These are phyloP conservation scores for Neria commutata DNA, from an alignment of 2,888 invertebrate genomes.

Conservation along the genomic window DNA sequence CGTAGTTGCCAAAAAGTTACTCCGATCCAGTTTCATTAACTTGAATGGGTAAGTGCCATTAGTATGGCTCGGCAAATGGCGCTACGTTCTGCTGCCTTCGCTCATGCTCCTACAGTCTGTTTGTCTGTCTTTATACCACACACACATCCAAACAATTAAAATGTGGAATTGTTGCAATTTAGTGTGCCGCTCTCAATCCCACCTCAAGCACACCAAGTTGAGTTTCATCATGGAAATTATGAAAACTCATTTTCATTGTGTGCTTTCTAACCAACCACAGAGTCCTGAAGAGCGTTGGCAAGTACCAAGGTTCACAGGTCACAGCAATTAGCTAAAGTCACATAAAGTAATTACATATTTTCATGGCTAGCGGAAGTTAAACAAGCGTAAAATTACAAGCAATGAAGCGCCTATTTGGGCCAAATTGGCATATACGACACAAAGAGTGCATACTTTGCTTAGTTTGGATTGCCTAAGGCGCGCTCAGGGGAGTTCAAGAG, in stretches of 20 bases:
- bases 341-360: neutral
- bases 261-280: too few species aligned
- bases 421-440: too few species aligned
- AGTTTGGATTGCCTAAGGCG: too few species aligned
- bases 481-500: too few species aligned
- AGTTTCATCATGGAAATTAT: neutral
- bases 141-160: constrained; percentile 7
- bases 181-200: too few species aligned
- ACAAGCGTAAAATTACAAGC: too few species aligned
- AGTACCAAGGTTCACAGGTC: neutral
- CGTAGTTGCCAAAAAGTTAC: neutral
- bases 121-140: neutral
- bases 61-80: neutral
- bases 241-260: neutral
- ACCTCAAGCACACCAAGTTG: too few species aligned
- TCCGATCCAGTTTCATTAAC: constrained; percentile 1
- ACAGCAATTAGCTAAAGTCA: neutral
- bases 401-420: too few species aligned
- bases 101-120: neutral
- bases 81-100: neutral
- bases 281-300: neutral
- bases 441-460: too few species aligned
- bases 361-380: neutral
- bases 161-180: constrained; percentile 1
- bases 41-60: constrained; percentile 1